These are phyloP conservation scores for Shinisaurus crocodilurus DNA, from an alignment of 2,113 vertebrate species.

Conservation along the genomic window DNA sequence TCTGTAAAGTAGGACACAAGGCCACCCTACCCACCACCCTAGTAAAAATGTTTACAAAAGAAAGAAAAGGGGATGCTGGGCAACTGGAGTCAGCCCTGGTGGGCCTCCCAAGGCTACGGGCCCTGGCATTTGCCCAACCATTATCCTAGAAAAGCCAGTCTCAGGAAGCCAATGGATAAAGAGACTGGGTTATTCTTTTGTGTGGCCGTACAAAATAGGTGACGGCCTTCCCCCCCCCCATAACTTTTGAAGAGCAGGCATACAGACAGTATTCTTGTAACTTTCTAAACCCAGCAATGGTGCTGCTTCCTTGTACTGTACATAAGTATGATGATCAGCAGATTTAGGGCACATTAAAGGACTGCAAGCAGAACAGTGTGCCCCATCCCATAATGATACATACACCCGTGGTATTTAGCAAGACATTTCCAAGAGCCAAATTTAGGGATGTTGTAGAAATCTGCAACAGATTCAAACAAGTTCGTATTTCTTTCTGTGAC, in stretches of 20 bases:
- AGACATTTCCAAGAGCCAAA: neutral
- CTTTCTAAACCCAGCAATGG: neutral
- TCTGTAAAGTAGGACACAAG: neutral
- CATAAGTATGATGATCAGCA: neutral
- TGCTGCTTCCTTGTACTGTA: neutral
- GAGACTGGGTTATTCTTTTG: neutral
- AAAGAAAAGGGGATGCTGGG: too few relatives aligned
- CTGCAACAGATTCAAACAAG: too few relatives aligned
- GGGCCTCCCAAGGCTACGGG: too few relatives aligned
- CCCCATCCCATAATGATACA: neutral
- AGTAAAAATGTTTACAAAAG: too few relatives aligned
- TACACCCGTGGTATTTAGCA: neutral
- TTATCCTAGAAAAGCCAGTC: neutral
- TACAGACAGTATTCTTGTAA: neutral
- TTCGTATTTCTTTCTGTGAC: too few relatives aligned
- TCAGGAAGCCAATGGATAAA: neutral
- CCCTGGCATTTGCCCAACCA: too few relatives aligned
- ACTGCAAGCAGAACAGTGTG: neutral
- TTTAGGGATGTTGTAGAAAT: neutral
- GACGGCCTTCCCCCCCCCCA: neutral
- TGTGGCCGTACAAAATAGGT: constrained; percentile 10
- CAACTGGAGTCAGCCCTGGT: too few relatives aligned
- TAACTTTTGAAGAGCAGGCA: constrained; percentile 13
- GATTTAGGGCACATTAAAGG: neutral
- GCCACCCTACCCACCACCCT: too few relatives aligned